Evolutionary conservation across 1,140 invertebrate species (phyloP), one percentile per base, ranked within the genome.

Genomic region (Cotesia typhae): DNA sequence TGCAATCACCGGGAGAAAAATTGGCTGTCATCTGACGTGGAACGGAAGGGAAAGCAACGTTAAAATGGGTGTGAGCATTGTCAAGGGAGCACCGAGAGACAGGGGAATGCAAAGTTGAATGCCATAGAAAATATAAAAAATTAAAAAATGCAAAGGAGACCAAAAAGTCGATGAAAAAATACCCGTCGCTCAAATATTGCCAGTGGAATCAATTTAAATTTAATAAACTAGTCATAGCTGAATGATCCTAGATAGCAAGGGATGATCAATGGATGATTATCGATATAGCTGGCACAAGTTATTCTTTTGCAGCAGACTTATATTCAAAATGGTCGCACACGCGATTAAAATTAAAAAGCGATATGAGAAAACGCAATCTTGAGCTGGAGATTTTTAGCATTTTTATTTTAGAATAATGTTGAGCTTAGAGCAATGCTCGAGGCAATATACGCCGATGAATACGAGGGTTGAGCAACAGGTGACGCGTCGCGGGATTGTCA

Each of bases 1-100:
- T 85, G 83, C 82, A 85, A 84, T 84, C 84, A 84, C 80, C 77
- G 76, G 78, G 76, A 84, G 84, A 85, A 86, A 86, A 85, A 86
- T 86, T 85, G 84, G 83, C 82, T 86, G 85, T 85, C 84, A 84
- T 85, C 81, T 82, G 77, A 80, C 75, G 77, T 79, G 75, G 75
- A 80, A 78, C 73, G 76, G 53, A 72, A 77, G 60, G 55, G 72
- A 55, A 64, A 74, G 74, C 69, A 70, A 70, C 57, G 52, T 41
- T 35, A 66, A 65, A 65, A 64, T 52, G 60, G 60, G 20, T 63
- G 51, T 57, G 70, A 53, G 63, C 57, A 70, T 70, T 61, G 55
- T 61, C 59, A 59, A 20, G 53, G 38, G 10, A 38, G 51, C 9
- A 41, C n/a, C 41, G 14, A 51, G 41, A 20, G 68, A 72, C 55